Evolutionary conservation across 2,888 invertebrate species (phyloP).

Genomic region (Drosophila melanocephala): DNA sequence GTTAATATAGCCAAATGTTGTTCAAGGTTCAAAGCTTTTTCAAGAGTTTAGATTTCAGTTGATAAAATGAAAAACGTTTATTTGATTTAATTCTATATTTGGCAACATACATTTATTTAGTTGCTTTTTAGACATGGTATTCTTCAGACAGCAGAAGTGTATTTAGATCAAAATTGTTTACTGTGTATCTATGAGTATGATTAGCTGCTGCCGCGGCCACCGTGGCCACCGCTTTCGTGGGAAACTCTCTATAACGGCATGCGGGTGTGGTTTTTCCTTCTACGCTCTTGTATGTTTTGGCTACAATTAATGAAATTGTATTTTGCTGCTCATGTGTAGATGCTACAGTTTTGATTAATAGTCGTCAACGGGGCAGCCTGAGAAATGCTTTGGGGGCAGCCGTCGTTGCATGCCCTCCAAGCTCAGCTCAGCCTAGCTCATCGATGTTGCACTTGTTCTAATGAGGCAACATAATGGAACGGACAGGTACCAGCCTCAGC

Average conservation of each 20-base stretch:
- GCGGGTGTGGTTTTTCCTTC: conserved; percentile 82
- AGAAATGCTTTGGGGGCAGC: conserved; percentile 50
- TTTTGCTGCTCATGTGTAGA: conserved; percentile 30
- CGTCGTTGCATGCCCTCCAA: conserved; percentile 54
- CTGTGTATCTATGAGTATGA: conserved; percentile 13
- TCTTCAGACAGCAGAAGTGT: not conserved
- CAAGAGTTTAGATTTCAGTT: not conserved
- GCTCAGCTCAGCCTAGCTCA: conserved; percentile 4
- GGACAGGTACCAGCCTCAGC: conserved; percentile 24
- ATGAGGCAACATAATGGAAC: conserved; percentile 38
- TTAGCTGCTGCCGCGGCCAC: conserved; percentile 47
- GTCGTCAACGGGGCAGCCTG: conserved; percentile 55
- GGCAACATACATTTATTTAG: not conserved
- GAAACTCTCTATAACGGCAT: conserved; percentile 82
- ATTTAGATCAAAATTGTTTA: not conserved
- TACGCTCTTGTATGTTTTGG: conserved; percentile 57
- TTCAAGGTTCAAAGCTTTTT: not conserved
- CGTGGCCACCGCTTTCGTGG: conserved; percentile 68
- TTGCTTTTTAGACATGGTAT: not conserved
- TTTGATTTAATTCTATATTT: not conserved
- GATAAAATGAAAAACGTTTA: not conserved
- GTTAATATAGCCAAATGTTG: not conserved
- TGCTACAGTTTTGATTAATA: conserved; percentile 74
- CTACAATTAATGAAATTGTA: conserved; percentile 81
- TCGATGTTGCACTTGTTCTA: conserved; percentile 73